A percentile compares a stretch with the other conserved stretches of the same genome.
Evolutionary conservation across 2,797 vertebrate species (phyloP).

Genomic region (Pangasius sanitwongsei): DNA sequence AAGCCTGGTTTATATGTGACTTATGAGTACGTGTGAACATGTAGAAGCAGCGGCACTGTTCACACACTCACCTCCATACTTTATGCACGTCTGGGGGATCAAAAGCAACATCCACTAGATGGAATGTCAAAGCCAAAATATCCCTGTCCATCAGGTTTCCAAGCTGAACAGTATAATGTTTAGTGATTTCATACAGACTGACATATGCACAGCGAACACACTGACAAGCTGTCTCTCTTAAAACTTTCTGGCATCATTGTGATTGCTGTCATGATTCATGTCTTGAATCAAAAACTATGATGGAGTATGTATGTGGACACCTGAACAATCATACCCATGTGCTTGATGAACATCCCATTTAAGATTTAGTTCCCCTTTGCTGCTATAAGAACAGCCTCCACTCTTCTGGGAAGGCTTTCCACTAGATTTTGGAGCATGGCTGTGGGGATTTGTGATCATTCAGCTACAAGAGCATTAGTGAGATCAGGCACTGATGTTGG

Average conservation of each 20-base stretch:
- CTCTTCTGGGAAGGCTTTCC: neutral
- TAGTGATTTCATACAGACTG: neutral
- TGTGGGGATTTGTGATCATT: neutral
- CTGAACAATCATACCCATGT: neutral
- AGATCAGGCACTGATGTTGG: no score
- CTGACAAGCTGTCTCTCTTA: neutral
- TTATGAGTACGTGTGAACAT: neutral
- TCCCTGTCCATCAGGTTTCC: neutral
- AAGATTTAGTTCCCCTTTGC: neutral
- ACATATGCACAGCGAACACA: neutral
- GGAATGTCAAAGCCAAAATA: neutral
- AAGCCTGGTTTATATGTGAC: neutral
- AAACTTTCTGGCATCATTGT: neutral
- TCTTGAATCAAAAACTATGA: neutral
- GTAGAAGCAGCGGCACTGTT: neutral
- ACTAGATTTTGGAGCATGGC: neutral
- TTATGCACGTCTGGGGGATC: neutral
- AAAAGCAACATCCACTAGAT: slow-evolving; percentile 7
- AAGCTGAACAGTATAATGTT: neutral
- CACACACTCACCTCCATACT: neutral
- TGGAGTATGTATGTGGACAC: neutral
- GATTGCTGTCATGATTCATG: neutral
- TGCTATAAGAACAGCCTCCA: neutral
- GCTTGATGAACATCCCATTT: neutral
- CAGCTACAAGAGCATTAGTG: neutral